Evolutionary conservation across 1,140 invertebrate species (phyloP).

Genomic region (Epicauta chinensis): DNA sequence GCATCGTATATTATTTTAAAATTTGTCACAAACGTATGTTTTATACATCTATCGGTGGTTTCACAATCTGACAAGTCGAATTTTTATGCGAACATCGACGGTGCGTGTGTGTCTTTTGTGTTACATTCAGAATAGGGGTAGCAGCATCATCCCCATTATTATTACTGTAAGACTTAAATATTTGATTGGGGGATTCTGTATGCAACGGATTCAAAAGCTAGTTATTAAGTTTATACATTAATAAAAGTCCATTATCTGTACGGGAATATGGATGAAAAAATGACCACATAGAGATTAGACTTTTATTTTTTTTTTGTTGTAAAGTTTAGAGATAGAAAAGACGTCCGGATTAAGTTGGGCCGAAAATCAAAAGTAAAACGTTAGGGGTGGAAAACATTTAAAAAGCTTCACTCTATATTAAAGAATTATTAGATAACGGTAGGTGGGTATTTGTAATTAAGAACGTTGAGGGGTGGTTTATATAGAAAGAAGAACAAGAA

Average conservation of each 20-base stretch:
- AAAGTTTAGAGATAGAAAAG: conserved; percentile 18
- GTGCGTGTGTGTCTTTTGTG: too few relatives aligned
- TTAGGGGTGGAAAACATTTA: conserved; percentile 5
- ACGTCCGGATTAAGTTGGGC: conserved; percentile 11
- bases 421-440: too few relatives aligned
- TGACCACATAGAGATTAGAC: conserved; percentile 10
- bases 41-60: background rate
- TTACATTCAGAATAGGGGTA: too few relatives aligned
- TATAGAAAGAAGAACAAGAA: conserved; percentile 30
- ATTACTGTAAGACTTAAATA: conserved; percentile 4
- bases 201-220: conserved; percentile 3
- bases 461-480: conserved; percentile 26
- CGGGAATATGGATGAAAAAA: conserved; percentile 11
- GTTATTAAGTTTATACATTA: conserved; percentile 25
- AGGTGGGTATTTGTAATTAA: conserved; percentile 31
- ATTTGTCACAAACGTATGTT: conserved; percentile 36
- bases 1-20: conserved; percentile 36
- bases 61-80: too few relatives aligned
- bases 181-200: conserved; percentile 3
- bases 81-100: too few relatives aligned
- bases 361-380: too few relatives aligned
- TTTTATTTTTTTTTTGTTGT: too few relatives aligned
- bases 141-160: background rate
- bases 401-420: background rate
- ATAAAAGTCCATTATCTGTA: conserved; percentile 26